Conservation (phyloP, 1,140 invertebrate species). For the Eupristina koningsbergeri region DNA sequence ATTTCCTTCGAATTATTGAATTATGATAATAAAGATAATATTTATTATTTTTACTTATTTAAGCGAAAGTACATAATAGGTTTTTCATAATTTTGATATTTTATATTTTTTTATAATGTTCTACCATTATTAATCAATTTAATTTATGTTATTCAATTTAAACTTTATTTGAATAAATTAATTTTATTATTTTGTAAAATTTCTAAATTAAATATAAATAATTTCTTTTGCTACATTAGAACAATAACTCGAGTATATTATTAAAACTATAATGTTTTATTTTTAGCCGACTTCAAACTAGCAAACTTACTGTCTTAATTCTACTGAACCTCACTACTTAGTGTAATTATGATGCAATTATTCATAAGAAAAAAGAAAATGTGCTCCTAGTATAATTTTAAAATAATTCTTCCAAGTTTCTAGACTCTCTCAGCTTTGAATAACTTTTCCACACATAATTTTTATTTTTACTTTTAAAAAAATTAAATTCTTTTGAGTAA, state of each 20-base stretch:
- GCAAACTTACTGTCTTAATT: conserved; percentile 39
- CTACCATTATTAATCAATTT: no score
- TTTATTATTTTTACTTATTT: no score
- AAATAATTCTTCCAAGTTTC: conserved; percentile 41
- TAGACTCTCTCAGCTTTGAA: conserved; percentile 16
- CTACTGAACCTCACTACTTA: conserved; percentile 36
- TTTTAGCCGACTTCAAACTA: conserved; percentile 16
- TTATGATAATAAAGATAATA: no score
- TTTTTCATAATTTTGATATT: no score
- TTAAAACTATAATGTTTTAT: conserved; percentile 14
- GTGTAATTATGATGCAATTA: conserved; percentile 49
- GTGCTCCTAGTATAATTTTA: conserved; percentile 35
- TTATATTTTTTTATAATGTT: no score
- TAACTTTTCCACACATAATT: neutral
- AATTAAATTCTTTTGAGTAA: no score
- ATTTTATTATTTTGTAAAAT: neutral
- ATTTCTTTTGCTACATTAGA: neutral
- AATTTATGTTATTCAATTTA: neutral
- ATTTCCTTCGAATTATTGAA: no score
- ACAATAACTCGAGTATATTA: neutral
- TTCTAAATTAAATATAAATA: conserved; percentile 4
- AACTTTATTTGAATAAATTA: neutral
- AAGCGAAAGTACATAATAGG: no score
- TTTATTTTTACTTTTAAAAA: neutral
- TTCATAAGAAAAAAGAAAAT: conserved; percentile 28